Conservation (phyloP, 2,797 vertebrate species). For the Hippoglossus hippoglossus region DNA sequence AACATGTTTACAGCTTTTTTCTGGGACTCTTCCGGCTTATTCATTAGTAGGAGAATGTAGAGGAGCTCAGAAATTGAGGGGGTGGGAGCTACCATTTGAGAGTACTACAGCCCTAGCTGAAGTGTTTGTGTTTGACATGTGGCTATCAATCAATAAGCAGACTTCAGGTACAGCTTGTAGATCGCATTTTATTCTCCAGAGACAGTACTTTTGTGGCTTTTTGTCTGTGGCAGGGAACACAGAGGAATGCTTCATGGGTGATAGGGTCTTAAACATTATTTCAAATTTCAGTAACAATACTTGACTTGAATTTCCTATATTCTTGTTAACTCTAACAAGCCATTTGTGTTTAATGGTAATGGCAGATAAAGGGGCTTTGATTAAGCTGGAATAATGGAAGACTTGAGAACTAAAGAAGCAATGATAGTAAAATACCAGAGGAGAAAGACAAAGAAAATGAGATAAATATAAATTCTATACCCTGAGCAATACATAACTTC, state of each 20-base stretch:
- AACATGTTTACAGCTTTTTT: conserved; percentile 35
- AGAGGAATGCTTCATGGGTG: conserved; percentile 6
- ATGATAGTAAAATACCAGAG: not conserved
- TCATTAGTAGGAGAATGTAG: conserved; percentile 29
- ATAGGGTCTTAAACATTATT: not conserved
- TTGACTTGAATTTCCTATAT: not conserved
- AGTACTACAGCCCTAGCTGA: not conserved
- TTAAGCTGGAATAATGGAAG: not conserved
- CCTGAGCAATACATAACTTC: no score
- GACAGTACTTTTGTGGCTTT: conserved; percentile 1
- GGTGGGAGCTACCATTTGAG: conserved; percentile 14
- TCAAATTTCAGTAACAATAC: not conserved
- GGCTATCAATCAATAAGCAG: not conserved
- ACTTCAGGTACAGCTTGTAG: conserved; percentile 2
- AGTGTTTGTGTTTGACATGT: conserved; percentile 32
- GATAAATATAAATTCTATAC: not conserved
- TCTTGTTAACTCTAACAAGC: not conserved
- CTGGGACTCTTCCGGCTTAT: conserved; percentile 8
- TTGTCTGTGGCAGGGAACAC: conserved; percentile 22
- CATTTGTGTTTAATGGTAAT: not conserved
- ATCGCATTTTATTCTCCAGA: conserved; percentile 6
- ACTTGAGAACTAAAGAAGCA: not conserved
- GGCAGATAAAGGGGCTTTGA: not conserved
- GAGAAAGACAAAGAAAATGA: not conserved
- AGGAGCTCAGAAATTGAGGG: conserved; percentile 21